Evolutionary conservation across 1,140 invertebrate species (phyloP).

Genomic region (Arion vulgaris): DNA sequence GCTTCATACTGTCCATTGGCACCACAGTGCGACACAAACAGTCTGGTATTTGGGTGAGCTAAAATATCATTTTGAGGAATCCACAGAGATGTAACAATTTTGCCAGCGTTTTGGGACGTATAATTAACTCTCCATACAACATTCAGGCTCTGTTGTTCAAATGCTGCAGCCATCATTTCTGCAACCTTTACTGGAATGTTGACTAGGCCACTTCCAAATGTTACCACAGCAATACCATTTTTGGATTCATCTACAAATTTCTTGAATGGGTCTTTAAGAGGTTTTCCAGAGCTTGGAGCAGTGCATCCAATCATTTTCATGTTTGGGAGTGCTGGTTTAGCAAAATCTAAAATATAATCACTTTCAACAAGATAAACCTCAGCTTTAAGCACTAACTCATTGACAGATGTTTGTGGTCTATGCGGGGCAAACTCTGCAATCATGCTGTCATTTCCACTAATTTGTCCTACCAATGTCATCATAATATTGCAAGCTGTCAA

Average conservation of each 20-base stretch:
- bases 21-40: slow-evolving; percentile 59
- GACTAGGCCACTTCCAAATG: slow-evolving; percentile 48
- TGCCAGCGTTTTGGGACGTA: slow-evolving; percentile 19
- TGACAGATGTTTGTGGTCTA: slow-evolving; percentile 26
- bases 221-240: slow-evolving; percentile 48
- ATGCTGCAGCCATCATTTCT: slow-evolving; percentile 37
- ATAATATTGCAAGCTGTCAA: not conserved
- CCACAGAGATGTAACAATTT: slow-evolving; percentile 49
- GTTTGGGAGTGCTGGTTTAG: slow-evolving; percentile 47
- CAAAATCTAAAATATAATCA: slow-evolving; percentile 47
- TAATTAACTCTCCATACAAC: slow-evolving; percentile 43
- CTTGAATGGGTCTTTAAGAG: slow-evolving; percentile 32
- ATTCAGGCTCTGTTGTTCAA: slow-evolving; percentile 35
- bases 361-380: slow-evolving; percentile 45
- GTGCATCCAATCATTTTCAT: slow-evolving; percentile 47
- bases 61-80: slow-evolving; percentile 57
- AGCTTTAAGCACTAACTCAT: slow-evolving; percentile 30
- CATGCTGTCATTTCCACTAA: not conserved
- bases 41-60: slow-evolving; percentile 75
- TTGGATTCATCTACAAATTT: slow-evolving; percentile 44
- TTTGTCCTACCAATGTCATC: not conserved
- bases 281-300: slow-evolving; percentile 34
- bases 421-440: slow-evolving; percentile 32
- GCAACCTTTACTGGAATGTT: slow-evolving; percentile 29
- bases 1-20: slow-evolving; percentile 54